These are phyloP conservation scores for Drosophila saltans DNA, from an alignment of 1,140 invertebrate genomes.

Conservation along the genomic window DNA sequence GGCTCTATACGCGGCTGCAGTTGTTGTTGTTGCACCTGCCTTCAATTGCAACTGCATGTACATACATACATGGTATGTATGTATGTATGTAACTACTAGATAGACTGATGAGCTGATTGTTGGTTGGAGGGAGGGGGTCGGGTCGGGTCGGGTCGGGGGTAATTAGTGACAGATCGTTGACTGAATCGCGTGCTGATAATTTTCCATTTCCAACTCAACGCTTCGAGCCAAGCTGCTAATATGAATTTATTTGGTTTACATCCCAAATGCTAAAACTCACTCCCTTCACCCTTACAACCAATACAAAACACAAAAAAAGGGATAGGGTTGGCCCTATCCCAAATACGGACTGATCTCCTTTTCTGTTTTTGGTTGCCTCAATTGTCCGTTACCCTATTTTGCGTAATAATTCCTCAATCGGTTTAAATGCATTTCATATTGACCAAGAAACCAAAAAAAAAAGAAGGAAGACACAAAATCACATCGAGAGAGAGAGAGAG, in stretches of 20 bases:
- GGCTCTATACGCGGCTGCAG: conserved; percentile 33
- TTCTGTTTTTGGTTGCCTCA: background rate
- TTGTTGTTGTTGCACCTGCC: conserved; percentile 63
- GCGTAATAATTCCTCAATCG: conserved; percentile 75
- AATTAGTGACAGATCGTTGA: conserved; percentile 79
- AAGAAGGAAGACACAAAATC: background rate
- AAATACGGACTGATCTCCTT: conserved; percentile 1
- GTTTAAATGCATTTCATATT: conserved; percentile 53
- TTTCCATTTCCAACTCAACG: conserved; percentile 63
- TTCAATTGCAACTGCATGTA: conserved; percentile 36
- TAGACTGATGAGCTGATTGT: background rate
- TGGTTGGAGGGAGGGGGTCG: background rate
- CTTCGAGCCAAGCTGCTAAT: conserved; percentile 44
- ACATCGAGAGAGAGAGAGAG: background rate
- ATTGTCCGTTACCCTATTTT: conserved; percentile 67
- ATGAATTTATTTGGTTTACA: conserved; percentile 60
- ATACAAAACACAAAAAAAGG: background rate
- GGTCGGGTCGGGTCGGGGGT: conserved; percentile 33
- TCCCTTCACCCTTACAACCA: background rate
- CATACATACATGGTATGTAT: too few species aligned
- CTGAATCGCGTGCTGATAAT: conserved; percentile 77
- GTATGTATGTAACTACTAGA: conserved; percentile 3
- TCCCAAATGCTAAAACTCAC: background rate
- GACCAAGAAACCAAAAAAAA: conserved; percentile 12
- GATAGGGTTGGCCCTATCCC: background rate